Base-by-base conservation (phyloP, 1,140 invertebrate species). In the Pseudobourletiella spinata region DNA sequence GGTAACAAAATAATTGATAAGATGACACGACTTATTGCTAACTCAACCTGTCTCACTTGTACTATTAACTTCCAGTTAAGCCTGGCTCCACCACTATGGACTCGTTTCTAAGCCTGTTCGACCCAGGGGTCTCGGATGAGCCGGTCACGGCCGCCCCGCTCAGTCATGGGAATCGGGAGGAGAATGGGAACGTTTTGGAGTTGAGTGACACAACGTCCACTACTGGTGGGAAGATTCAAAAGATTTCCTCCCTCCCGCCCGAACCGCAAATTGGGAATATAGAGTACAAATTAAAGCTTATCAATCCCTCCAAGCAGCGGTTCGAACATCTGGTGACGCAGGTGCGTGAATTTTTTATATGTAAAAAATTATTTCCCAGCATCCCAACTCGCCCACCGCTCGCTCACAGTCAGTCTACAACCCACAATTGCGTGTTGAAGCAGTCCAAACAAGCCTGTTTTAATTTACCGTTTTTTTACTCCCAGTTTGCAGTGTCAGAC, bases 251-350 rank as follows among this genome's bases (percentile, higher is more conserved):
- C 60, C 74, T 96, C 29, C 92, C 93, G 0, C 91, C 91, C 0
- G 91, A 95, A 74, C 89, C 89, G 0, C 84, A 92, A 71, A 81
- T 89, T 59, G 91, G 91, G 6, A 95, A 95, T 76, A 83, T 95
- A 29, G 91, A 95, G 75, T 95, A 95, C 74, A 95, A 95, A 77
- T 74, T 95, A 48, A 94, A 94, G 73, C 76, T 92, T 57, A 83
- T 92, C 2, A 88, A 85, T 75, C 87, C 88, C 1, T 88, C 88
- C 11, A 85, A 84, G 75, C 83, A 87, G 69, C 78, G 89, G 50
- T 91, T 94, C 73, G 87, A 93, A 75, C 88, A 91, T 75, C 76
- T 94, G 28, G 89, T 93, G 1, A 92, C 90, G 0, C 90, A 94
- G 80, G 84, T 85, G 73, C 59, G 62, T 57, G 15, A 28, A 39